Conservation (phyloP, 2,797 vertebrate genomes). For the Trachops cirrhosus region DNA sequence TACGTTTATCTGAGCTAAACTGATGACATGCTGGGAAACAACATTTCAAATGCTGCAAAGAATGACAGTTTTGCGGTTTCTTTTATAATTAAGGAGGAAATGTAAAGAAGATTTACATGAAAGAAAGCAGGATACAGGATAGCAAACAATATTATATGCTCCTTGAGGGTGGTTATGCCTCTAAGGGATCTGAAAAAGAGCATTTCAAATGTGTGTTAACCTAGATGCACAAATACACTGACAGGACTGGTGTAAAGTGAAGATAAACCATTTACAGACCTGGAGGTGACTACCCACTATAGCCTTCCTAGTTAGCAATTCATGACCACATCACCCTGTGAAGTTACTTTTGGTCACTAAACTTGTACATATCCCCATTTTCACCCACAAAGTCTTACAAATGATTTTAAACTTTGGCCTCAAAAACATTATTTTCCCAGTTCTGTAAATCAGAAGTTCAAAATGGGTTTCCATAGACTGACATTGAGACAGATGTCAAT, state of each 20-base stretch:
- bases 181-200: not conserved
- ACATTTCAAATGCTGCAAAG: not conserved
- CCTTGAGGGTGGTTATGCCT: not conserved
- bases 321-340: not conserved
- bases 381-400: not conserved
- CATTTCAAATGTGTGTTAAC: not conserved
- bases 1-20: not conserved
- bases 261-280: not conserved
- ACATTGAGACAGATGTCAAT: not conserved
- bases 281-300: not conserved
- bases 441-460: not conserved
- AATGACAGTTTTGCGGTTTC: not conserved
- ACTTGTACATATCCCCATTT: not conserved
- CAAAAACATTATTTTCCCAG: not conserved
- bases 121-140: not conserved
- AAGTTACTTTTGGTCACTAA: not conserved
- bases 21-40: not conserved
- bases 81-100: not conserved
- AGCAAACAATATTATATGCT: not conserved
- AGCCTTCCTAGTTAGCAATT: not conserved
- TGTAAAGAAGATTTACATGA: not conserved
- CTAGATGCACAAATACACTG: not conserved
- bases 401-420: not conserved
- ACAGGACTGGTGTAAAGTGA: not conserved
- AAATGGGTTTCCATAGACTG: not conserved